phyloP scores from a whole-genome alignment of 2,888 invertebrate species.

The Callyntrura guangdongensis region DNA sequence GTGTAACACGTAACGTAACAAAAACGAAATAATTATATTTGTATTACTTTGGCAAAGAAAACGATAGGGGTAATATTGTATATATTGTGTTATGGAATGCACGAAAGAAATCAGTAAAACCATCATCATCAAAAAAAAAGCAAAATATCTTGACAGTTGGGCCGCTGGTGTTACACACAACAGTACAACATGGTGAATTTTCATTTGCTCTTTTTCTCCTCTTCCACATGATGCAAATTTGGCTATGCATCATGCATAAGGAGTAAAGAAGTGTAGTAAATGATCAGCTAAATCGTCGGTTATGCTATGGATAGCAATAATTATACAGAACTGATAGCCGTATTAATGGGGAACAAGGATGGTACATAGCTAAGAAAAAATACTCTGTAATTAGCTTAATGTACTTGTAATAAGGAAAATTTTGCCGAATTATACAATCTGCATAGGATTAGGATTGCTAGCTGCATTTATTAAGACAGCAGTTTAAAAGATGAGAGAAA shows the following conservation, averaged over 20 bases:
- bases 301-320: not conserved
- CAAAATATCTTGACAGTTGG: conserved; percentile 22
- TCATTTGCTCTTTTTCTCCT: not conserved
- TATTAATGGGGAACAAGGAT: conserved; percentile 19
- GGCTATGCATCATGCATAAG: not conserved
- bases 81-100: conserved; percentile 17
- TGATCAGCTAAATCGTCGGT: conserved; percentile 14
- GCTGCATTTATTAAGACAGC: conserved; percentile 4
- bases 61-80: not conserved
- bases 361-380: not conserved
- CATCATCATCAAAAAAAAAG: not conserved
- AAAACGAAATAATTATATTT: conserved; percentile 33
- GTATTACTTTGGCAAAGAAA: conserved; percentile 8
- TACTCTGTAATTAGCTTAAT: conserved; percentile 32
- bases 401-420: conserved; percentile 43
- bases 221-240: not conserved
- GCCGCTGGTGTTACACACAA: conserved; percentile 38
- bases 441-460: not conserved
- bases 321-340: conserved; percentile 17
- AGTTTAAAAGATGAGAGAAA: not conserved
- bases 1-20: not conserved
- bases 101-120: conserved; percentile 39
- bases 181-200: not conserved
- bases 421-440: not conserved
- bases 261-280: not conserved